Evolutionary conservation across 2,797 vertebrate species (phyloP).

Genomic region (Acanthurus tractus): DNA sequence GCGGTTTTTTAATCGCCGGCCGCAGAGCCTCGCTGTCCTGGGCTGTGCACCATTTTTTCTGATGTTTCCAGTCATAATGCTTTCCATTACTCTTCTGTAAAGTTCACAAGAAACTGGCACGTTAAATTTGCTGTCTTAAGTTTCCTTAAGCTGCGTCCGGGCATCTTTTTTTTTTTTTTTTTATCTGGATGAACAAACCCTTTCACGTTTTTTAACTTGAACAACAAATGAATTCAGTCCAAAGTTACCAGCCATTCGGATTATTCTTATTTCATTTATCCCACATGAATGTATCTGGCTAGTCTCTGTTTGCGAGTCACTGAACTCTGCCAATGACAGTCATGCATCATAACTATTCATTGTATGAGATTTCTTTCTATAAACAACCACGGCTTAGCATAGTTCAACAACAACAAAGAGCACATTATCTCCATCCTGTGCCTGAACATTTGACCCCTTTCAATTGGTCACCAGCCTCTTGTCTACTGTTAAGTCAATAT

Average conservation of each 20-base stretch:
- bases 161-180: not conserved
- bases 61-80: no score
- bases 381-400: slow-evolving; percentile 47
- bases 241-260: slow-evolving; percentile 18
- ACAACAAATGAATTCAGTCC: slow-evolving; percentile 3
- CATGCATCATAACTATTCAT: slow-evolving; percentile 57
- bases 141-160: not conserved
- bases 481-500: slow-evolving; percentile 61
- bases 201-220: not conserved
- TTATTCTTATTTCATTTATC: slow-evolving; percentile 6
- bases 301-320: slow-evolving; percentile 4
- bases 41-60: no score
- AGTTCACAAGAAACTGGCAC: no score
- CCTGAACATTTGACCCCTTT: slow-evolving; percentile 65
- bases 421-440: slow-evolving; percentile 64
- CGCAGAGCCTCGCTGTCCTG: no score
- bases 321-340: slow-evolving; percentile 43
- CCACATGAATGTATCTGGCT: slow-evolving; percentile 30
- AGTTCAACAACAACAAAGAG: slow-evolving; percentile 63
- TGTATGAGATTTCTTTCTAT: slow-evolving; percentile 43
- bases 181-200: not conserved
- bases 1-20: no score
- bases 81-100: no score
- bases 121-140: no score
- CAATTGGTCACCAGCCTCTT: slow-evolving; percentile 46